These are phyloP conservation scores for Crepidodera aurea DNA, from an alignment of 2,888 invertebrate species.

Conservation along the genomic window DNA sequence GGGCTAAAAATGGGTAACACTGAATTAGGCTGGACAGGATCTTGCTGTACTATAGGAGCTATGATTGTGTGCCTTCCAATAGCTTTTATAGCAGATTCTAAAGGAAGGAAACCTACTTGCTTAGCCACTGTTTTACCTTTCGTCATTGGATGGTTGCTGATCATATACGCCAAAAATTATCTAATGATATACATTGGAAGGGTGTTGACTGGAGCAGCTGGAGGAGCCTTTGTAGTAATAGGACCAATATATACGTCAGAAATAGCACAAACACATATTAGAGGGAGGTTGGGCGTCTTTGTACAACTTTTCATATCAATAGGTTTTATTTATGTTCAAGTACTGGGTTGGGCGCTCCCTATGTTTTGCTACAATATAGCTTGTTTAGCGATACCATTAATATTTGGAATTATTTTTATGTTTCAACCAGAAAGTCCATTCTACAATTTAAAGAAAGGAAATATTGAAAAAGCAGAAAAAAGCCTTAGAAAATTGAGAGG, in stretches of 20 bases:
- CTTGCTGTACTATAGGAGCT: constrained; percentile 74
- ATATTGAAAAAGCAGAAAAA: constrained; percentile 69
- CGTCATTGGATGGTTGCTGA: constrained; percentile 73
- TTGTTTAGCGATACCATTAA: constrained; percentile 69
- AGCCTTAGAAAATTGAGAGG: constrained; percentile 77
- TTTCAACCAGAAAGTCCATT: constrained; percentile 89
- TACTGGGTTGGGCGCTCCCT: constrained; percentile 68
- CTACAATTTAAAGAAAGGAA: constrained; percentile 69
- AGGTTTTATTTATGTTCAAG: constrained; percentile 79
- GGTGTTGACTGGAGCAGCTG: constrained; percentile 74
- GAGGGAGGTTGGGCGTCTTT: constrained; percentile 83
- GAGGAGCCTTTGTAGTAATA: constrained; percentile 80
- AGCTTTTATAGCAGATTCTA: constrained; percentile 70
- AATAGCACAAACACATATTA: constrained; percentile 79
- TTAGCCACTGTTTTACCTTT: constrained; percentile 70
- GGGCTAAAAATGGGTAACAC: constrained; percentile 65
- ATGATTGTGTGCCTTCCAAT: constrained; percentile 74
- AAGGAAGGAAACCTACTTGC: constrained; percentile 76
- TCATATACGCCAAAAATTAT: constrained; percentile 70
- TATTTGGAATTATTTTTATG: constrained; percentile 73
- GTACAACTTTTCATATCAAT: constrained; percentile 83
- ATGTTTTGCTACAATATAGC: constrained; percentile 70
- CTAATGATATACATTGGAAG: constrained; percentile 69
- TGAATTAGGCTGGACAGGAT: constrained; percentile 72
- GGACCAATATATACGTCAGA: constrained; percentile 85